Base-by-base conservation (phyloP, 2,888 invertebrate genomes). In the Rhingia campestris region DNA sequence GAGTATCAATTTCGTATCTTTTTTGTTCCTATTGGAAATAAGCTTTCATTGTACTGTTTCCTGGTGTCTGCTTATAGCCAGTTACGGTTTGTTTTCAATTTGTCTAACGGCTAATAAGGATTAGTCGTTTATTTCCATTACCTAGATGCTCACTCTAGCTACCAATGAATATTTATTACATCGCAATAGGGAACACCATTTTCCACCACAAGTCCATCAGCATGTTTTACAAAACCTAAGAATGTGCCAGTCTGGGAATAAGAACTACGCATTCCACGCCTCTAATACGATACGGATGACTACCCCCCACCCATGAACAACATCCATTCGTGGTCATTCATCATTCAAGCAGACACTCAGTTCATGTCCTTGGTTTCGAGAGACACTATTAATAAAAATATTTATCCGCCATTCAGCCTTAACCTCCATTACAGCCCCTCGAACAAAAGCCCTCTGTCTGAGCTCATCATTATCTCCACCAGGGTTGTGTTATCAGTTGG, bases 351-450 rank as follows among this genome's bases (percentile, higher is more conserved):
- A n/a, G 32, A 51, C 56, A 69, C 47, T 59, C 39, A 33, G 32
- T 70, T 70, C 53, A 41, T 59, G 70, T 70, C 58, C 39, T 59
- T 59, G 6, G 14, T 41, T 41, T 35, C 37, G 58, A 39, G 51
- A 32, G 39, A 56, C 37, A 56, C 63, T 56, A 45, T 56, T 54
- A 64, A 64, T 64, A 47, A 41, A 73, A 56, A 56, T 56, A 56
- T 73, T 64, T 47, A 43, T 39, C 14, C 45, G 30, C 45, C 22
- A 45, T 64, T 74, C 63, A 56, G 56, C 47, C 64, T 47, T 66
- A 66, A 49, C 56, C 74, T 37, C 43, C 43, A 63, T 54, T 32
- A 45, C 14, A 30, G 45, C 7, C 67, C 33, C 1, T 33, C 43
- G 4, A 45, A 45, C 45, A 61, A 51, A 63, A 10, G 45, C 37